Evolutionary conservation across 2,797 vertebrate genomes (phyloP).

Genomic region (Pangasius mekongensis): DNA sequence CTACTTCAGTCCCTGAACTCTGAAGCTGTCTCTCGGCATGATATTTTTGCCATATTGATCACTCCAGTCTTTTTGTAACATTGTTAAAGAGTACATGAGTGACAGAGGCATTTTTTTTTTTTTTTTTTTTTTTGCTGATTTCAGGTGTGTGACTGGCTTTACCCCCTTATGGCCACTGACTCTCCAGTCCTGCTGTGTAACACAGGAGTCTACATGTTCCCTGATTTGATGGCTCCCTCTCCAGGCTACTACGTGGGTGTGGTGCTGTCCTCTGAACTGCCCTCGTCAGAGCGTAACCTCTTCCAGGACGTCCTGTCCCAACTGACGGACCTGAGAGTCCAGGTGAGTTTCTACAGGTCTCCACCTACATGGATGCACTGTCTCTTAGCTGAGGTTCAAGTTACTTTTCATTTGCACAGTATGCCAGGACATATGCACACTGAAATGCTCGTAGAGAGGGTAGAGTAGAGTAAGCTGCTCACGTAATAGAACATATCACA

Average conservation of each 20-base stretch:
- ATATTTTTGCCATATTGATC: background rate
- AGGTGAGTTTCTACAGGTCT: constrained; percentile 77
- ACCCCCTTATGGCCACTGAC: constrained; percentile 87
- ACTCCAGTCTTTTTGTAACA: background rate
- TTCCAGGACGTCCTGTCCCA: constrained; percentile 91
- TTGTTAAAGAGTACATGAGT: background rate
- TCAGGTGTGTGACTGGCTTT: constrained; percentile 97
- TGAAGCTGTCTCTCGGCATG: background rate
- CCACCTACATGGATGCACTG: background rate
- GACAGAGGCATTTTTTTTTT: background rate
- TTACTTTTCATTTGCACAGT: background rate
- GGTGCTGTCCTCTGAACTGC: constrained; percentile 91
- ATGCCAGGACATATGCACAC: background rate
- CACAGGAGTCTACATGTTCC: constrained; percentile 96
- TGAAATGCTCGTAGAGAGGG: no score
- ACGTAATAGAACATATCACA: no score
- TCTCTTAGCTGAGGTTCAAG: background rate
- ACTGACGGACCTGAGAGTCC: constrained; percentile 91
- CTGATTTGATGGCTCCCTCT: constrained; percentile 87
- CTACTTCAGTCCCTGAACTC: background rate
- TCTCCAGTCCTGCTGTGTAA: constrained; percentile 91
- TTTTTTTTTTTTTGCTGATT: constrained; percentile 27
- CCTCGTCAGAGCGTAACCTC: constrained; percentile 65
- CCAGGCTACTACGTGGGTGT: constrained; percentile 92
- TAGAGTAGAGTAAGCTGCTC: no score